Evolutionary conservation across 1,140 invertebrate species (phyloP).

Genomic region (Trichonephila inaurata): DNA sequence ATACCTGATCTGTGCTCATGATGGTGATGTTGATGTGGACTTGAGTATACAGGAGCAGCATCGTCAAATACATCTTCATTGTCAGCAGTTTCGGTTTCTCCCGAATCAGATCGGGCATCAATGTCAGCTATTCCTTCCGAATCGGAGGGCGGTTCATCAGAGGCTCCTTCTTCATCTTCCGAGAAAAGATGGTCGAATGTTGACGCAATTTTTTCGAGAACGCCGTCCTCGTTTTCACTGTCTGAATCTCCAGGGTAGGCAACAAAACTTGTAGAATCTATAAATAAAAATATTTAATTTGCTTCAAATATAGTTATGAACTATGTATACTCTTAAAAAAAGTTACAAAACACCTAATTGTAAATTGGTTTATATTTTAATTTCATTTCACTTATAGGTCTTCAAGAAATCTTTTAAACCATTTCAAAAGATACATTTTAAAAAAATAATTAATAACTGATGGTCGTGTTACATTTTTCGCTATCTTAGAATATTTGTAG

Average conservation of each 20-base stretch:
- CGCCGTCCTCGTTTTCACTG: constrained; percentile 88
- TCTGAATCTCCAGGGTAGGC: constrained; percentile 87
- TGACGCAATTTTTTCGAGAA: constrained; percentile 86
- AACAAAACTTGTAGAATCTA: constrained; percentile 79
- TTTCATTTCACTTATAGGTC: too few species aligned
- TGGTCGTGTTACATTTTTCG: too few species aligned
- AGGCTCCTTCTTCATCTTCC: constrained; percentile 77
- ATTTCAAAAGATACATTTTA: too few species aligned
- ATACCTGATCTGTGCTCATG: constrained; percentile 58
- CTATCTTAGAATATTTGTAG: too few species aligned
- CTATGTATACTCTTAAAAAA: too few species aligned
- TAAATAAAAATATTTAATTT: constrained; percentile 17
- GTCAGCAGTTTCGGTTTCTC: constrained; percentile 75
- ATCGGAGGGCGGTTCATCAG: constrained; percentile 85
- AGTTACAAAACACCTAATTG: too few species aligned
- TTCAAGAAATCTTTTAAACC: too few species aligned
- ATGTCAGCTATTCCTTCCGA: constrained; percentile 82
- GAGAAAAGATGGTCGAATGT: constrained; percentile 89
- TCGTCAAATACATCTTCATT: constrained; percentile 70
- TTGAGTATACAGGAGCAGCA: constrained; percentile 45
- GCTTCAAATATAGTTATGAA: too few species aligned
- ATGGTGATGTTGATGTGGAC: constrained; percentile 46
- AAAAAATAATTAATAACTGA: too few species aligned
- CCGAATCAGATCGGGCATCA: constrained; percentile 78
- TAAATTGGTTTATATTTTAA: too few species aligned